phyloP scores from a whole-genome alignment of 2,113 vertebrate genomes.

The Electrona antarctica region DNA sequence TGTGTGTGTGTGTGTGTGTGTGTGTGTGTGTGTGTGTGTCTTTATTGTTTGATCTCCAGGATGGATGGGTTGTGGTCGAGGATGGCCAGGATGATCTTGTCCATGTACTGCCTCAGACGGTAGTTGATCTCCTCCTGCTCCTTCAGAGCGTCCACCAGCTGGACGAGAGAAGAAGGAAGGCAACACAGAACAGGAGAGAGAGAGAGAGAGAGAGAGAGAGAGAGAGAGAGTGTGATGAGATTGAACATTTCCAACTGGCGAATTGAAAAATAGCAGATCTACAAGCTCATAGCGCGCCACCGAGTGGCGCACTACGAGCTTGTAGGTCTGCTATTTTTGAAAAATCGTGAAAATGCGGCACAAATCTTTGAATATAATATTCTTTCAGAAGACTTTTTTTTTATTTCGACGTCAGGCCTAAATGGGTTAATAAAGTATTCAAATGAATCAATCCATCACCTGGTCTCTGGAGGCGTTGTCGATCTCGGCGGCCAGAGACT shows the following conservation, averaged over 20 bases:
- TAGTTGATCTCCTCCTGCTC: slow-evolving; percentile 98
- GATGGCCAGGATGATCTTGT: slow-evolving; percentile 98
- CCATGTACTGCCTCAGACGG: slow-evolving; percentile 96
- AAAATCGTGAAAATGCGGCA: too few species aligned
- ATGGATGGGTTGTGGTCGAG: slow-evolving; percentile 98
- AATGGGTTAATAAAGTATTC: background rate
- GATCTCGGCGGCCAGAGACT: slow-evolving; percentile 97
- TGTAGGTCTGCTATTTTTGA: too few species aligned
- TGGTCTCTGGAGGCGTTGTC: slow-evolving; percentile 96
- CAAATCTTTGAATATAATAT: too few species aligned
- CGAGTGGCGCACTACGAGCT: too few species aligned
- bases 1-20: background rate
- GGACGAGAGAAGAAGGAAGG: slow-evolving; percentile 3
- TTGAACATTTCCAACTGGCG: background rate
- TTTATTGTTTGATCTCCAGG: slow-evolving; percentile 95
- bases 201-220: slow-evolving; percentile 8
- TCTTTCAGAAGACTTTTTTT: too few species aligned
- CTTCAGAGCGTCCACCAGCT: slow-evolving; percentile 96
- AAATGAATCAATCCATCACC: slow-evolving; percentile 72
- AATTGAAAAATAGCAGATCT: too few species aligned
- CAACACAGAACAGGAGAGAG: background rate
- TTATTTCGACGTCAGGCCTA: too few species aligned
- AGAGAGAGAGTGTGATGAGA: background rate
- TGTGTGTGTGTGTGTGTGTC: background rate
- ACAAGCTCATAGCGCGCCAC: too few species aligned